phyloP scores from a whole-genome alignment of 2,113 vertebrate genomes.

The Lamprotornis superbus region DNA sequence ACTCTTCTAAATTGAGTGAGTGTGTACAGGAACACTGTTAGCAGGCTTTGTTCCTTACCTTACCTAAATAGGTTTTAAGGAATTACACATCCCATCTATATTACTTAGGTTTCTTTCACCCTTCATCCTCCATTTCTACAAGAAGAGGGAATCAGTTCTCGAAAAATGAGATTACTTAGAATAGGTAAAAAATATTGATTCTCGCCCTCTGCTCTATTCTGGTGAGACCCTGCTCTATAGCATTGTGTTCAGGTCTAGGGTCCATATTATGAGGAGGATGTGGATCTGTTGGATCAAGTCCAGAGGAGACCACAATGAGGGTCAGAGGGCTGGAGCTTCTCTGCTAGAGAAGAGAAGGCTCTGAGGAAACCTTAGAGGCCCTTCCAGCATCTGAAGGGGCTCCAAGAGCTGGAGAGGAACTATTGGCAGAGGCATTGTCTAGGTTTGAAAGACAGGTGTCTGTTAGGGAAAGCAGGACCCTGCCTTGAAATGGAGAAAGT shows the following conservation, averaged over 20 bases:
- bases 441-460: too few relatives aligned
- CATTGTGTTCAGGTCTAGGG: not conserved
- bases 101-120: not conserved
- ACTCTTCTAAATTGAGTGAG: not conserved
- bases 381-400: not conserved
- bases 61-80: not conserved
- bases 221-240: not conserved
- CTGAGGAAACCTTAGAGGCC: not conserved
- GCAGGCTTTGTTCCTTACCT: not conserved
- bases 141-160: not conserved
- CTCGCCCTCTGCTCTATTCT: not conserved
- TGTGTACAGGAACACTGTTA: not conserved
- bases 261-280: not conserved
- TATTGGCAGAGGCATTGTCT: not conserved
- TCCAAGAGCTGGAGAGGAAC: not conserved
- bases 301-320: not conserved
- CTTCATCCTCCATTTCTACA: not conserved
- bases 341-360: not conserved
- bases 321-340: not conserved
- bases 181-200: not conserved
- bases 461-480: too few relatives aligned
- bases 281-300: not conserved
- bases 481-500: too few relatives aligned
- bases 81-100: accelerated
- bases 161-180: not conserved